Conservation (phyloP, 2,888 invertebrate genomes). For the Eupithecia tripunctaria region DNA sequence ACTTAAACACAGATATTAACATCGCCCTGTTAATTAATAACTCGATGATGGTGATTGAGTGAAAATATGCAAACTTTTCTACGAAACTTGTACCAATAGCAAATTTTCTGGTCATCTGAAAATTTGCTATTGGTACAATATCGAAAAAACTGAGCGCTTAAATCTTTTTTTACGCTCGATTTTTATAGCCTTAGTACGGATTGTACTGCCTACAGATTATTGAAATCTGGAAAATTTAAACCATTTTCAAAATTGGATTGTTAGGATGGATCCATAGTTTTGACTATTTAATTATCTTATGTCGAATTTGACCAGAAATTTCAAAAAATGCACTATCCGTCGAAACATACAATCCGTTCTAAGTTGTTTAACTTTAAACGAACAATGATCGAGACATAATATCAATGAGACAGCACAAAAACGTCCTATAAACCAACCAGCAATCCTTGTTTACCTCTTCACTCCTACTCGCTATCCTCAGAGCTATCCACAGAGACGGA, state of each 20-base stretch:
- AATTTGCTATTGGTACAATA: not conserved
- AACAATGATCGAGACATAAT: not conserved
- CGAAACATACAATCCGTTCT: not conserved
- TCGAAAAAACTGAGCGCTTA: not conserved
- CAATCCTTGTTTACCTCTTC: conserved; percentile 2
- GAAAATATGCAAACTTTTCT: not conserved
- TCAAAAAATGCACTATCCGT: not conserved
- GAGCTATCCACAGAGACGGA: conserved; percentile 36
- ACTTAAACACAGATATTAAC: not conserved
- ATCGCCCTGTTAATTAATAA: not conserved
- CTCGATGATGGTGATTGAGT: not conserved
- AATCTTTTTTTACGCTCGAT: not conserved
- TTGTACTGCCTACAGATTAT: not conserved
- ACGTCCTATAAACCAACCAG: not conserved
- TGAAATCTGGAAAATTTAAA: not conserved
- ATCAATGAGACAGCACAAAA: conserved; percentile 9
- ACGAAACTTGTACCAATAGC: too few relatives aligned
- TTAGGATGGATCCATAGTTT: too few relatives aligned
- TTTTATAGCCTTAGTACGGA: not conserved
- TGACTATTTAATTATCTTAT: too few relatives aligned
- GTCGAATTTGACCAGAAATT: too few relatives aligned
- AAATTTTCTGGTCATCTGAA: too few relatives aligned
- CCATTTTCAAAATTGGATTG: not conserved
- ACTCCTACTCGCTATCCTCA: conserved; percentile 40
- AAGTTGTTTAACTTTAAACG: not conserved